Base-by-base conservation (phyloP, 2,797 vertebrate species). In the Acropternis orthonyx region DNA sequence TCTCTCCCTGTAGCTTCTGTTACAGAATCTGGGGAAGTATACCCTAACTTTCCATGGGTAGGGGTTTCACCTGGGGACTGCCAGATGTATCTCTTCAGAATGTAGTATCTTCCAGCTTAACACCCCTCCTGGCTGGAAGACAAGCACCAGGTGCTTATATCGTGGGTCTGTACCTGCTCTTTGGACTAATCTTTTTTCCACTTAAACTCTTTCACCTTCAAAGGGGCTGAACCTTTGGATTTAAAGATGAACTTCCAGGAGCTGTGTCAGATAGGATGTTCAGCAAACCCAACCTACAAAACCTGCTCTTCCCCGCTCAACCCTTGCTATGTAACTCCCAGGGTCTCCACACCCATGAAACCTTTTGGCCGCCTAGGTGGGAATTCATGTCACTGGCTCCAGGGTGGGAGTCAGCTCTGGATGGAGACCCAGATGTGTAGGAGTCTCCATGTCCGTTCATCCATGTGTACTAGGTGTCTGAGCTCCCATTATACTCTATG, bases 391-490 rank as follows among this genome's bases (percentile, higher is more conserved):
- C 7, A 13, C 7, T 18, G 16, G 3, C 32, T 93, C 12, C 48
- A 63, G 55, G 8, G 7, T 76, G 41, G 6, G 5, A 77, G 88
- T 83, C 28, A 77, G 11, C 19, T 90, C 28, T 61, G 13, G 23
- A 16, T 56, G 28, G 61, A 89, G 13, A 67, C 3, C 3, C 3
- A 54, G 32, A 27, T 19, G 4, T 26, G 32, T 59, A 49, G 52
- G 34, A 49, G 10, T 48, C 51, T 67, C 20, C 36, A 12, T 39
- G 23, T 56, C 61, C 0, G 0, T 32, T 11, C 43, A n/a, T 65
- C 46, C 10, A 12, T 23, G 7, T n/a, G 26, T 46, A 8, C 6
- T 14, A 32, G 7, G 8, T 73, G 24, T 41, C 56, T 43, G 17
- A 89, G 36, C 9, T 93, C 39, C 55, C 6, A 2, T 74, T 58